A percentile compares a stretch with the other conserved stretches of the same genome.
Conservation (phyloP, 2,797 vertebrate genomes). For the Muscicapa striata region DNA sequence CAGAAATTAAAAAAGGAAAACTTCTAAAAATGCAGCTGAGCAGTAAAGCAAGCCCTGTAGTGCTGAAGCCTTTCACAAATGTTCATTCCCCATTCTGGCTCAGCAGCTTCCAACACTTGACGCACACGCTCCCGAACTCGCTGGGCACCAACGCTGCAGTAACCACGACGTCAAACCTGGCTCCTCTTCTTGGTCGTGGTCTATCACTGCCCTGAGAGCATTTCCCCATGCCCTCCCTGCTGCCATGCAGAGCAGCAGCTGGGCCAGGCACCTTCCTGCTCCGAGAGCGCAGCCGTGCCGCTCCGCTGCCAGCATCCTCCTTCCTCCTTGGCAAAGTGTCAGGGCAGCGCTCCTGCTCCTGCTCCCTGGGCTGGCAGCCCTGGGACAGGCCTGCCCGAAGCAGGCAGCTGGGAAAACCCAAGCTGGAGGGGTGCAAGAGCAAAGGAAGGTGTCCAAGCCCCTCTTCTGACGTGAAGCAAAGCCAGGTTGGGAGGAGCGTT, state of each 20-base stretch:
- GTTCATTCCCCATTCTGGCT: slow-evolving; percentile 2
- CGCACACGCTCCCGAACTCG: not conserved
- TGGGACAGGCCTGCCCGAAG: not conserved
- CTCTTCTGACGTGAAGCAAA: not conserved
- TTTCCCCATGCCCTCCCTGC: not conserved
- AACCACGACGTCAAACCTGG: not conserved
- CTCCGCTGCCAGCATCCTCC: not conserved
- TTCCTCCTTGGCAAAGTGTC: not conserved
- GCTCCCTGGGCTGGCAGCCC: rapidly evolving
- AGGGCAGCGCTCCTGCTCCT: not conserved
- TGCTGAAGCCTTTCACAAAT: not conserved
- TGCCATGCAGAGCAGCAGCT: not conserved
- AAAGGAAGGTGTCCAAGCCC: not conserved
- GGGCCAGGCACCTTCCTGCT: not conserved
- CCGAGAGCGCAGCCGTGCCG: not conserved
- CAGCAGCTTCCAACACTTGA: not conserved
- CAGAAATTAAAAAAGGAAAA: slow-evolving; percentile 17
- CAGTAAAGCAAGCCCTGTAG: not conserved
- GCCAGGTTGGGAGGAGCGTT: not conserved
- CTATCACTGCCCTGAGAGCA: not conserved
- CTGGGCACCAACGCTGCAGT: not conserved
- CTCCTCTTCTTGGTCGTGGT: not conserved
- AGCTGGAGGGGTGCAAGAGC: not conserved
- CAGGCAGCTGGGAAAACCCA: not conserved
- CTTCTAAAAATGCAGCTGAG: slow-evolving; percentile 40